phyloP scores from a whole-genome alignment of 35 echinoderm and acorn worm species.

The Apostichopus japonicus region DNA sequence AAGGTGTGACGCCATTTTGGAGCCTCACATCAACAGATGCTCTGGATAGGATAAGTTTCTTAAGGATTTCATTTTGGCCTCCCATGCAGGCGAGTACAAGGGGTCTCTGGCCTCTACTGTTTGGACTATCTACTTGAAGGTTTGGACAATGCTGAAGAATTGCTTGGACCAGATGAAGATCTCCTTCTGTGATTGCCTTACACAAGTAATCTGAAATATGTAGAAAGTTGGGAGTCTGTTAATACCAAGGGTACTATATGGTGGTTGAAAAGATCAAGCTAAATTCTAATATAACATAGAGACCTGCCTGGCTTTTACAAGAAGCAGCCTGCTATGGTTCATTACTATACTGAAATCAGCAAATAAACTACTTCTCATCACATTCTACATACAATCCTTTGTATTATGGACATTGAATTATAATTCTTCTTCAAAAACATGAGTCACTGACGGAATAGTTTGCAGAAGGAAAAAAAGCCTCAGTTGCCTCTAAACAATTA shows the following conservation, averaged over 20 bases:
- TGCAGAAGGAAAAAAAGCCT: too few relatives aligned
- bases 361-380: too few relatives aligned
- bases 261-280: too few relatives aligned
- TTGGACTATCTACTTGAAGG: conserved; percentile 63
- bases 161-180: conserved; percentile 59
- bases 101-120: conserved; percentile 61
- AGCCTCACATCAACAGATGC: conserved; percentile 73
- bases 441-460: too few relatives aligned
- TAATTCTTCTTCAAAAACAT: too few relatives aligned
- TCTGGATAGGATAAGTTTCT: conserved; percentile 72
- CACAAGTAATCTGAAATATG: conserved; percentile 60
- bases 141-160: conserved; percentile 64
- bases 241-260: too few relatives aligned
- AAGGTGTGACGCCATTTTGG: conserved; percentile 78
- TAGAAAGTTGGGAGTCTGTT: background rate
- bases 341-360: too few relatives aligned
- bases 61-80: conserved; percentile 80
- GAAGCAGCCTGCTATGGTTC: background rate
- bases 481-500: too few relatives aligned
- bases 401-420: too few relatives aligned
- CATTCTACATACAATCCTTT: too few relatives aligned
- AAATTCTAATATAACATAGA: too few relatives aligned
- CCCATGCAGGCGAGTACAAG: conserved; percentile 70
- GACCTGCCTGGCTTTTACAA: background rate
- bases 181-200: conserved; percentile 70